A percentile compares a stretch with the other conserved stretches of the same genome.
Evolutionary conservation across 37 sponge, comb jelly and placozoan genomes (phyloP).

Genomic region (Halichondria panicea): DNA sequence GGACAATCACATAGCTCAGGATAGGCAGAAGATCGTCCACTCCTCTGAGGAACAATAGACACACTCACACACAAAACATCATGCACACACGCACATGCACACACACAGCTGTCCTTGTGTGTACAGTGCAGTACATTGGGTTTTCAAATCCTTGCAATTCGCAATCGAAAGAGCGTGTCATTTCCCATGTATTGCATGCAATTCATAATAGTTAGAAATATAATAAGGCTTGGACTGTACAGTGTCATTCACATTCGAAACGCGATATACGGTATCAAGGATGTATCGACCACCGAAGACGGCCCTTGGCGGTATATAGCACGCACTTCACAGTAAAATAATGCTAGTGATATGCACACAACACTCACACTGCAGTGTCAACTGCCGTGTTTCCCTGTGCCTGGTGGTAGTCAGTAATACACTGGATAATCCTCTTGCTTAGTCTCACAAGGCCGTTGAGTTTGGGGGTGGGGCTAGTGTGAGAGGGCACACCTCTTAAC

Average conservation of each 20-base stretch:
- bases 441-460: slow-evolving; percentile 56
- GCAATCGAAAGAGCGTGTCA: background rate
- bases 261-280: too few species aligned
- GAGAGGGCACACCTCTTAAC: slow-evolving; percentile 18
- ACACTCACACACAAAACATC: background rate
- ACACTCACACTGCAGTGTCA: slow-evolving; percentile 28
- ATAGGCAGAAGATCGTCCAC: slow-evolving; percentile 93
- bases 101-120: background rate
- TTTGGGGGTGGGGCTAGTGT: slow-evolving; percentile 56
- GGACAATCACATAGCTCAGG: slow-evolving; percentile 71
- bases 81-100: background rate
- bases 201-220: background rate
- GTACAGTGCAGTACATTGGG: too few species aligned
- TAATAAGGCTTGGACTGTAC: background rate
- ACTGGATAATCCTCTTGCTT: slow-evolving; percentile 51
- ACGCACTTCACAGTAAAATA: too few species aligned
- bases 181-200: background rate
- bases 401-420: slow-evolving; percentile 62
- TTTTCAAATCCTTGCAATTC: background rate
- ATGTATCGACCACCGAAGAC: too few species aligned
- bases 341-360: too few species aligned
- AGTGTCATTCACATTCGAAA: background rate
- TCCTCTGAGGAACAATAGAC: slow-evolving; percentile 50
- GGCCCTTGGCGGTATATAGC: too few species aligned
- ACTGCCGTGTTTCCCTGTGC: slow-evolving; percentile 1